Percentiles rank a stretch among this genome's conserved stretches.
phyloP scores from a whole-genome alignment of 2,888 invertebrate genomes.

The Protodeltote pygarga region DNA sequence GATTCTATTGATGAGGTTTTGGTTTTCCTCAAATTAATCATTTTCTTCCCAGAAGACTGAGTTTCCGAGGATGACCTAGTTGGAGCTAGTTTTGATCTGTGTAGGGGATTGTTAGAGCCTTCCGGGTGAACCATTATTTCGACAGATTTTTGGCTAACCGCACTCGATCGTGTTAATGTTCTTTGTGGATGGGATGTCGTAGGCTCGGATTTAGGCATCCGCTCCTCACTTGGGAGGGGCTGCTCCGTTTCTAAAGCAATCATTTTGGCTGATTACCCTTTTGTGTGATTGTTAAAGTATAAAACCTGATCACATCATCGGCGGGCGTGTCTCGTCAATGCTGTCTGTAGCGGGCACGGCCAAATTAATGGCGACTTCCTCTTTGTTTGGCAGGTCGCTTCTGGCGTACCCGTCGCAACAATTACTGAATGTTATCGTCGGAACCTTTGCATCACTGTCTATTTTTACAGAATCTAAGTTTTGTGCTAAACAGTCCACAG shows the following conservation, averaged over 20 bases:
- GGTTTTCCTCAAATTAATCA: conserved; percentile 79
- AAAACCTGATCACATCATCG: conserved; percentile 73
- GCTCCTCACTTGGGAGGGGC: conserved; percentile 71
- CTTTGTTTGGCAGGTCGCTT: conserved; percentile 68
- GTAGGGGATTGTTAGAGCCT: conserved; percentile 77
- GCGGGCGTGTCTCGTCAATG: conserved; percentile 80
- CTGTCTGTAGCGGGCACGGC: conserved; percentile 80
- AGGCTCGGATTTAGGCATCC: conserved; percentile 71
- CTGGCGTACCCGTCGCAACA: conserved; percentile 75
- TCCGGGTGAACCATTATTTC: conserved; percentile 86
- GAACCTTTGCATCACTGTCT: conserved; percentile 75
- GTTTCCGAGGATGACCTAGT: conserved; percentile 81
- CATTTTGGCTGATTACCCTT: conserved; percentile 64
- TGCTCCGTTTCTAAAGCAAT: conserved; percentile 81
- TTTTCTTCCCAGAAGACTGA: conserved; percentile 78
- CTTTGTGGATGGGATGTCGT: conserved; percentile 73
- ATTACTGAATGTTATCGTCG: conserved; percentile 83
- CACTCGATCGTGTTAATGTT: conserved; percentile 87
- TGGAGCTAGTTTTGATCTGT: conserved; percentile 81
- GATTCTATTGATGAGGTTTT: conserved; percentile 85
- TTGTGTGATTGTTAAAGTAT: conserved; percentile 45
- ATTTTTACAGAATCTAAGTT: conserved; percentile 71
- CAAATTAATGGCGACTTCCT: conserved; percentile 72
- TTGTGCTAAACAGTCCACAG: conserved; percentile 72
- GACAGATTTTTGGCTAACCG: conserved; percentile 88